Evolutionary conservation across 2,113 vertebrate genomes (phyloP).

Genomic region (Callorhinus ursinus): DNA sequence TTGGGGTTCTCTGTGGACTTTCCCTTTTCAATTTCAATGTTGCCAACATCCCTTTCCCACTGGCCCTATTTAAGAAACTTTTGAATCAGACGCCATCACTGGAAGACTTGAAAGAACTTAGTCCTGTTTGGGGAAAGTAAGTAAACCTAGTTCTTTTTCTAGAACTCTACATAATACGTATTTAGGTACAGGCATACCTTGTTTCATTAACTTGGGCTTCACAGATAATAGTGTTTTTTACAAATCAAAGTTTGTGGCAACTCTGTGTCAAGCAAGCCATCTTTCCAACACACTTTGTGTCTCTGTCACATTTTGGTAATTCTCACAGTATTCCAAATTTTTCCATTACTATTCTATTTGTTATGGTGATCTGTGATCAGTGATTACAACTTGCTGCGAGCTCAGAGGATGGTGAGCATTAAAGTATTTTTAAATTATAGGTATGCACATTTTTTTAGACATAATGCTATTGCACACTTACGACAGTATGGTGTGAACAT

Average conservation of each 20-base stretch:
- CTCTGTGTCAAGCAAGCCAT: neutral
- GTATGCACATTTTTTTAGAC: neutral
- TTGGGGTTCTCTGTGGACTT: conserved; percentile 65
- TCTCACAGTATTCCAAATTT: neutral
- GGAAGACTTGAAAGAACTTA: conserved; percentile 96
- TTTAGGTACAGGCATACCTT: neutral
- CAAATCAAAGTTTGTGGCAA: neutral
- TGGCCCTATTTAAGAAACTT: conserved; percentile 96
- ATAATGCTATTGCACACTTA: neutral
- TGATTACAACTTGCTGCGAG: neutral
- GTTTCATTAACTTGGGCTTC: neutral
- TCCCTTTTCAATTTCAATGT: conserved; percentile 95
- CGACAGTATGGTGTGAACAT: neutral
- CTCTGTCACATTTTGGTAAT: neutral
- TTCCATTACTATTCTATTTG: neutral
- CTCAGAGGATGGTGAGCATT: neutral
- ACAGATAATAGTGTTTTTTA: neutral
- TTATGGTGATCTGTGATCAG: neutral
- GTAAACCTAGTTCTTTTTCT: neutral
- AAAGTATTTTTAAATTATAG: neutral
- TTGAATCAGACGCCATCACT: conserved; percentile 88
- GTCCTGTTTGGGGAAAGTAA: conserved; percentile 94
- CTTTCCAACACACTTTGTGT: neutral
- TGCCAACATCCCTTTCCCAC: conserved; percentile 94
- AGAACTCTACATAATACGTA: neutral